phyloP scores from a whole-genome alignment of 2,113 vertebrate genomes.

The Thymallus thymallus region DNA sequence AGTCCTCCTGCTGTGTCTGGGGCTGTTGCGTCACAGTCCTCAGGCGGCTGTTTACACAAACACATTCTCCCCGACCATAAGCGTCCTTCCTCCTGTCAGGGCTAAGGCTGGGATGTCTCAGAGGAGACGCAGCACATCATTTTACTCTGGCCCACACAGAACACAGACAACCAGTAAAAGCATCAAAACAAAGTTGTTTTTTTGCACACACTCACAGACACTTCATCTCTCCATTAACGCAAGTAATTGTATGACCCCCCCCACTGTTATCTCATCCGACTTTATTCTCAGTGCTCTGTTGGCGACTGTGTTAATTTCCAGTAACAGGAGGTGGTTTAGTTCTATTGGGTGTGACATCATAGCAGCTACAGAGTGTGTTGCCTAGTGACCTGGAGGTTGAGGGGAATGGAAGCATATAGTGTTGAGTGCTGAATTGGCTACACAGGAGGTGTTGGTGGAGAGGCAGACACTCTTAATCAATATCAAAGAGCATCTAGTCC shows the following conservation, averaged over 20 bases:
- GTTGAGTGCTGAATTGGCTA: neutral
- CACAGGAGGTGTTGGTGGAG: neutral
- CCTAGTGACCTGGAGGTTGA: neutral
- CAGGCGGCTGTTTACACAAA: neutral
- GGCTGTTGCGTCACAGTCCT: neutral
- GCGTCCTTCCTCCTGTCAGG: slow-evolving; percentile 11
- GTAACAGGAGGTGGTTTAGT: neutral
- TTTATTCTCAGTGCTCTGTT: neutral
- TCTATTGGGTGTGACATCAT: neutral
- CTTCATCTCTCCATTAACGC: neutral
- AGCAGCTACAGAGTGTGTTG: neutral
- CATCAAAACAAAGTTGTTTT: neutral
- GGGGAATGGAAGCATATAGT: neutral
- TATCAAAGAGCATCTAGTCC: no score
- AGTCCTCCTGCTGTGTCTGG: neutral
- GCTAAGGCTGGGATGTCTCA: slow-evolving; percentile 3
- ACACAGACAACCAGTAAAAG: neutral
- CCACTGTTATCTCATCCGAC: no score
- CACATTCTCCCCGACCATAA: slow-evolving; percentile 16
- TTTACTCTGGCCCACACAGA: neutral
- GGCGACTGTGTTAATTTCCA: neutral
- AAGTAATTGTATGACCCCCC: neutral
- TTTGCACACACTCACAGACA: neutral
- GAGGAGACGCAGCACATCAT: neutral
- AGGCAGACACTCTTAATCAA: neutral